A percentile compares a stretch with the other conserved stretches of the same genome.
phyloP scores from a whole-genome alignment of 2,113 vertebrate genomes.

The Gambusia affinis region DNA sequence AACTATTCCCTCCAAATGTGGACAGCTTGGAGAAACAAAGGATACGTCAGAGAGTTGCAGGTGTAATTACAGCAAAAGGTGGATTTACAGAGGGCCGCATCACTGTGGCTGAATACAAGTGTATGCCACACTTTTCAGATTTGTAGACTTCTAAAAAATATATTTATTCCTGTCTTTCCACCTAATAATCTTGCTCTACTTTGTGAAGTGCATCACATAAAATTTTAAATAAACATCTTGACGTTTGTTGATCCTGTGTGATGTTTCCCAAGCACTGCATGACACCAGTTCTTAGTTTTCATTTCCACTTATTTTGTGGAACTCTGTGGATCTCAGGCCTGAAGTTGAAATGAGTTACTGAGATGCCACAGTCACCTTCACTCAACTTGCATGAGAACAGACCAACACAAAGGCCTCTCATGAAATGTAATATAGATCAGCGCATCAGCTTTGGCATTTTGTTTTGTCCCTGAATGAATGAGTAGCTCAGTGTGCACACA shows the following conservation, averaged over 20 bases:
- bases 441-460: not conserved
- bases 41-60: too few species aligned
- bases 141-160: too few species aligned
- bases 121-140: too few species aligned
- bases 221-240: not conserved
- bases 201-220: not conserved
- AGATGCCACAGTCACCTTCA: not conserved
- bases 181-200: not conserved
- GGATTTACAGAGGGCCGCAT: too few species aligned
- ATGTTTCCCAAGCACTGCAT: not conserved
- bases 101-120: too few species aligned
- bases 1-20: too few species aligned
- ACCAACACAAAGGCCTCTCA: not conserved
- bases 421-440: not conserved
- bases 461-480: conserved; percentile 19
- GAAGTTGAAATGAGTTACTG: not conserved
- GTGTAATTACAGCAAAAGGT: too few species aligned
- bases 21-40: too few species aligned
- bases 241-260: not conserved
- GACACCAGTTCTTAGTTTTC: conserved; percentile 1
- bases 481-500: conserved; percentile 2
- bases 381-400: not conserved
- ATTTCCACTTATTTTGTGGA: conserved; percentile 1
- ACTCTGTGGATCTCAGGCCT: not conserved
- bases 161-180: too few species aligned